These are phyloP conservation scores for Montipora foliosa DNA, from an alignment of 64 coral and sea anemone species.

Conservation along the genomic window DNA sequence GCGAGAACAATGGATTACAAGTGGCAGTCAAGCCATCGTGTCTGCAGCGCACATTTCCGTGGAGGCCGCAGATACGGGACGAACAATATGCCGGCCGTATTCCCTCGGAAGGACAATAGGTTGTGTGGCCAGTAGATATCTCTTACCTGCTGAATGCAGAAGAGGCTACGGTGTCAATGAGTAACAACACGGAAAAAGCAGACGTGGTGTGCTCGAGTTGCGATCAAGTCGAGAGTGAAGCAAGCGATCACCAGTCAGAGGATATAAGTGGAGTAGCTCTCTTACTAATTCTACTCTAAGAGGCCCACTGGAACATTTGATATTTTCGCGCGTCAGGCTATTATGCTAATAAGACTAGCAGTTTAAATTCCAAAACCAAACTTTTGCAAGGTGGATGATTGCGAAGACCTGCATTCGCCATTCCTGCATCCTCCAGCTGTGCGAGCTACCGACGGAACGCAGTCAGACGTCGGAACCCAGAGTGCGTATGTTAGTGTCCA, in stretches of 20 bases:
- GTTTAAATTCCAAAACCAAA: neutral
- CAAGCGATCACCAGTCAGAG: neutral
- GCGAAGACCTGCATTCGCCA: too few species aligned
- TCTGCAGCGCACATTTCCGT: slow-evolving; percentile 59
- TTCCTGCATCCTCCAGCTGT: too few species aligned
- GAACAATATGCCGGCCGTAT: slow-evolving; percentile 62
- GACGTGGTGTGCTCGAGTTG: neutral
- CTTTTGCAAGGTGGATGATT: too few species aligned
- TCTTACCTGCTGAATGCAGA: slow-evolving; percentile 36
- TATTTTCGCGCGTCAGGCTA: too few species aligned
- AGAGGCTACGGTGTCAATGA: neutral
- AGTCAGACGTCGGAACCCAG: neutral
- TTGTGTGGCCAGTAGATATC: slow-evolving; percentile 69
- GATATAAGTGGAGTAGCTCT: neutral
- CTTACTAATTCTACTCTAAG: too few species aligned
- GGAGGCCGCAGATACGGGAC: slow-evolving; percentile 7
- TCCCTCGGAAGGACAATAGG: slow-evolving; percentile 44
- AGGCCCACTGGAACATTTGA: too few species aligned
- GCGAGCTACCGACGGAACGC: neutral
- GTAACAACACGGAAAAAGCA: neutral
- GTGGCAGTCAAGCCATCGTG: slow-evolving; percentile 29
- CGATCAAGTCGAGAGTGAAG: neutral
- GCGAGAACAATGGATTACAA: slow-evolving; percentile 16
- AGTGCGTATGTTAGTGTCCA: neutral
- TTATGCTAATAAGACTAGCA: too few species aligned